These are phyloP conservation scores for Phyllotis vaccarum DNA, from an alignment of 2,797 vertebrate genomes.

Conservation along the genomic window DNA sequence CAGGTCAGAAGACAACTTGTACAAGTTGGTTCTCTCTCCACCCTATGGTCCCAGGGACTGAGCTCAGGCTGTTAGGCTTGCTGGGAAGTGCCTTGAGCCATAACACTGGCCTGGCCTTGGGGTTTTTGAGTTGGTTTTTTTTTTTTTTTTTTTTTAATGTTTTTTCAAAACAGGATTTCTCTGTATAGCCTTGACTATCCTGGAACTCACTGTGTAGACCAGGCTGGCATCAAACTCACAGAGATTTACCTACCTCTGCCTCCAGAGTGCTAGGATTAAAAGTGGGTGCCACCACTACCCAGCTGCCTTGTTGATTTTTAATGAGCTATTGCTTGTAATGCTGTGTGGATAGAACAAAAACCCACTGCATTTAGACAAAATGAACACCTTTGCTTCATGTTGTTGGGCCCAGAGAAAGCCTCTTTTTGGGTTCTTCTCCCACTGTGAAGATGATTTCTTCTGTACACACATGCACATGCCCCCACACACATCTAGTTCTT, in stretches of 20 bases:
- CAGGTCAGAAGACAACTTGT: not conserved
- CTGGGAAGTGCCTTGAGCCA: not conserved
- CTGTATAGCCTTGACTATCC: too few relatives aligned
- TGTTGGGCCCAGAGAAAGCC: not conserved
- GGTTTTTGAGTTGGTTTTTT: too few relatives aligned
- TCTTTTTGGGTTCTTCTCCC: not conserved
- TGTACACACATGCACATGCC: not conserved
- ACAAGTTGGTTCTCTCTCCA: not conserved
- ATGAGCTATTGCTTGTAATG: not conserved
- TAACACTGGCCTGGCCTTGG: not conserved
- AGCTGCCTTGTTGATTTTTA: not conserved
- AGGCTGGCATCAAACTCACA: too few relatives aligned
- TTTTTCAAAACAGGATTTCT: too few relatives aligned
- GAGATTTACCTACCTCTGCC: too few relatives aligned
- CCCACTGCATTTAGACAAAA: not conserved
- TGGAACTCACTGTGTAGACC: too few relatives aligned
- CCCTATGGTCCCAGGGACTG: not conserved
- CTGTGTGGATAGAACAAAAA: not conserved
- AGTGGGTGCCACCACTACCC: too few relatives aligned
- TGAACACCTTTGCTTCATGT: not conserved
- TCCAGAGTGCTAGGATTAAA: too few relatives aligned
- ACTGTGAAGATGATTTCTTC: not conserved
- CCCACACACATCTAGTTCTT: not conserved
- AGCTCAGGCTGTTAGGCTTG: not conserved
- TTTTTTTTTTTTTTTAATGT: too few relatives aligned